phyloP scores from a whole-genome alignment of 2,113 vertebrate species.

The Crypturellus undulatus region DNA sequence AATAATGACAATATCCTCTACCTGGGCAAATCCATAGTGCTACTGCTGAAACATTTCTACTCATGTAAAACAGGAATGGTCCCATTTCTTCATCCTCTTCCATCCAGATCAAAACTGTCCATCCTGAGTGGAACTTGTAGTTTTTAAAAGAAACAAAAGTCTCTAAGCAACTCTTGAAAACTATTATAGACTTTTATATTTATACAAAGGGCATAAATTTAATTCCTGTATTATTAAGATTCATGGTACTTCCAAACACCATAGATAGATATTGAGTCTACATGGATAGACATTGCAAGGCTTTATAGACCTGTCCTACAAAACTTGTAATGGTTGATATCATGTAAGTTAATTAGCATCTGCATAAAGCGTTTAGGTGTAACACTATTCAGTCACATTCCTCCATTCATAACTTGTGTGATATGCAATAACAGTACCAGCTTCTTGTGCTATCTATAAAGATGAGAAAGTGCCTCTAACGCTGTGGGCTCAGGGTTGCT shows the following conservation, averaged over 20 bases:
- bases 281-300: background rate
- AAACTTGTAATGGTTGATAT: background rate
- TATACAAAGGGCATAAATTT: background rate
- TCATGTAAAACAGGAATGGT: background rate
- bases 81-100: background rate
- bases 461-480: background rate
- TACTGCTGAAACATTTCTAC: background rate
- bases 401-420: background rate
- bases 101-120: background rate
- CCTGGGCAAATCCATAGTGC: accelerated
- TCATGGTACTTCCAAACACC: background rate
- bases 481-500: background rate
- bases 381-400: background rate
- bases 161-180: background rate
- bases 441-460: background rate
- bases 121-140: background rate
- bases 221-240: background rate
- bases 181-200: background rate
- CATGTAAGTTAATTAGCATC: background rate
- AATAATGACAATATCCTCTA: background rate
- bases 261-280: background rate
- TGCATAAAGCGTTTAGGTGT: background rate
- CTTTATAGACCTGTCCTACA: background rate
- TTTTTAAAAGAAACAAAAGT: background rate
- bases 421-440: background rate